These are phyloP conservation scores for Onthophagus sagittarius DNA, from an alignment of 2,888 invertebrate genomes.

Conservation along the genomic window DNA sequence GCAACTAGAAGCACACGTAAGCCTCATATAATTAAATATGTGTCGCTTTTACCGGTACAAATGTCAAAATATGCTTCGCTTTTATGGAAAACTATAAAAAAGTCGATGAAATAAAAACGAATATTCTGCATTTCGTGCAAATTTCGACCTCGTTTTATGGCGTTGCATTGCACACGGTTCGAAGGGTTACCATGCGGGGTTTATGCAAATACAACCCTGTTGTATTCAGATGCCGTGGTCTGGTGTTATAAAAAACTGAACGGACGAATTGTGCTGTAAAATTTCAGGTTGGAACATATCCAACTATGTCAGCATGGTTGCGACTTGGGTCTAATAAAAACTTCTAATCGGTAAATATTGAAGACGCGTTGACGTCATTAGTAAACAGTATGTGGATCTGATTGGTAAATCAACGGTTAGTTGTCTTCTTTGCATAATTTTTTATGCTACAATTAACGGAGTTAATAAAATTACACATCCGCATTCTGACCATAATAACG, in stretches of 20 bases:
- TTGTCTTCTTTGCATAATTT: neutral
- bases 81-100: neutral
- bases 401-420: neutral
- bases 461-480: neutral
- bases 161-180: neutral
- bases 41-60: too few species aligned
- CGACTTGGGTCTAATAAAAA: slow-evolving; percentile 11
- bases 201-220: neutral
- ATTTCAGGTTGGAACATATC: slow-evolving; percentile 8
- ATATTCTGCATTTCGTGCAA: neutral
- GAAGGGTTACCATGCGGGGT: neutral
- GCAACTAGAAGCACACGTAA: neutral
- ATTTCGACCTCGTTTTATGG: neutral
- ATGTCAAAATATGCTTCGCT: neutral
- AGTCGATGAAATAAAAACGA: neutral
- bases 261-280: slow-evolving; percentile 14
- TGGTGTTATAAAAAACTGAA: slow-evolving; percentile 4
- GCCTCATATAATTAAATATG: too few species aligned
- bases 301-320: slow-evolving; percentile 16
- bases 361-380: slow-evolving; percentile 5
- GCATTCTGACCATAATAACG: neutral
- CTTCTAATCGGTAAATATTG: slow-evolving; percentile 2
- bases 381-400: neutral
- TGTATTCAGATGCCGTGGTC: neutral
- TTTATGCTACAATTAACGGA: neutral